phyloP scores from a whole-genome alignment of 2,888 invertebrate genomes.

The Didymodactylos carnosus region DNA sequence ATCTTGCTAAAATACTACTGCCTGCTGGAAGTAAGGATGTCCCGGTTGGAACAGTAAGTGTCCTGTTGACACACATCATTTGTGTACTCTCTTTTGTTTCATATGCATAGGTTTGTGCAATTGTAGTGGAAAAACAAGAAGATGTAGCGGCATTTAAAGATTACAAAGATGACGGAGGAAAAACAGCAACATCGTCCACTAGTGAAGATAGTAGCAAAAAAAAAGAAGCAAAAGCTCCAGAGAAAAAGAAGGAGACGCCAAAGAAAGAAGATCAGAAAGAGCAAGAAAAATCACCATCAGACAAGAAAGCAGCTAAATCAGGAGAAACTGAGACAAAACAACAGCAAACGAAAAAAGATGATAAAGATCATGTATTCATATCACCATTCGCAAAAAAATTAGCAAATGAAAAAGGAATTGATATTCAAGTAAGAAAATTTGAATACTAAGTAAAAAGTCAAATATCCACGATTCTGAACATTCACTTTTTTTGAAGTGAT shows the following conservation, averaged over 20 bases:
- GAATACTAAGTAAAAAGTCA: no score
- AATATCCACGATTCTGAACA: no score
- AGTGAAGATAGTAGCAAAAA: conserved; percentile 23
- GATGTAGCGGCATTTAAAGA: conserved; percentile 78
- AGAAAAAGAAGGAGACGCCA: neutral
- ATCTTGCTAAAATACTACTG: conserved; percentile 73
- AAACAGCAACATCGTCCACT: conserved; percentile 5
- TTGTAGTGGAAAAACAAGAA: conserved; percentile 65
- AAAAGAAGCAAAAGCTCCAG: conserved; percentile 15
- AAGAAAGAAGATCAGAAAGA: conserved; percentile 19
- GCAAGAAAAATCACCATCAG: conserved; percentile 14
- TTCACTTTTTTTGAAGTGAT: neutral
- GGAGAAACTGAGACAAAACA: conserved; percentile 30
- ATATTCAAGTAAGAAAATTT: conserved; percentile 32
- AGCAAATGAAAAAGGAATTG: conserved; percentile 55
- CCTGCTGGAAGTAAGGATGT: conserved; percentile 76
- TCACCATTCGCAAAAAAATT: conserved; percentile 77
- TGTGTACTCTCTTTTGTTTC: neutral
- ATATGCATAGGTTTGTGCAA: conserved; percentile 53
- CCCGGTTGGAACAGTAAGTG: conserved; percentile 57
- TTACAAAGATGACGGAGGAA: conserved; percentile 34
- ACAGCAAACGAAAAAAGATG: no score
- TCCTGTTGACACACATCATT: neutral
- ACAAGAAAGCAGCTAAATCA: conserved; percentile 14
- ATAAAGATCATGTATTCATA: conserved; percentile 52